phyloP scores from a whole-genome alignment of 2,113 vertebrate species.

The Zosterops borbonicus region DNA sequence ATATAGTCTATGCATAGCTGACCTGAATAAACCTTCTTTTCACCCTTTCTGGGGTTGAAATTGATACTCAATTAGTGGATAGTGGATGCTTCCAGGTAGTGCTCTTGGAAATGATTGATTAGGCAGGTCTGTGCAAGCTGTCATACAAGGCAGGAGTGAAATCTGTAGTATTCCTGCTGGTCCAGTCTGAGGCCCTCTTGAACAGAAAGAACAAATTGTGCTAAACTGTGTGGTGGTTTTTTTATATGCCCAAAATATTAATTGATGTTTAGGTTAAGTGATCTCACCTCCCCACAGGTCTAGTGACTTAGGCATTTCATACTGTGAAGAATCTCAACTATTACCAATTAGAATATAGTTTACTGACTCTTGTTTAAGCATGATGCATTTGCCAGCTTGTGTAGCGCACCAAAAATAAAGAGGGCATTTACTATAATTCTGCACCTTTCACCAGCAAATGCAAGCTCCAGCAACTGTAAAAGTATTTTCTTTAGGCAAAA shows the following conservation, averaged over 20 bases:
- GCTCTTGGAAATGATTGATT: not conserved
- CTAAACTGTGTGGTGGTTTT: not conserved
- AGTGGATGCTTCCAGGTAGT: not conserved
- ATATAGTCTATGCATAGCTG: not conserved
- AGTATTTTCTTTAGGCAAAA: not conserved
- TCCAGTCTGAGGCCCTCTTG: not conserved
- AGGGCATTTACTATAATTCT: not conserved
- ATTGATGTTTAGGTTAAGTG: not conserved
- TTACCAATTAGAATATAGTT: not conserved
- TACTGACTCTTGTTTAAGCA: not conserved
- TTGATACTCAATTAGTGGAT: not conserved
- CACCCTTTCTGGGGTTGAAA: not conserved
- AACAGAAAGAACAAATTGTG: not conserved
- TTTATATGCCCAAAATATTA: not conserved
- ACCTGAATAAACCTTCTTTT: not conserved
- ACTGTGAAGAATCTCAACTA: not conserved
- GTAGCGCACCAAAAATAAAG: not conserved
- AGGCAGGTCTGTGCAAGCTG: not conserved
- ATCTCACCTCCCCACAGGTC: not conserved
- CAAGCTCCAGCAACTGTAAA: not conserved
- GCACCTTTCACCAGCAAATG: not conserved
- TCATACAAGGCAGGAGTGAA: not conserved
- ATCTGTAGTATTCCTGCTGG: not conserved
- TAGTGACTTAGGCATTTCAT: not conserved
- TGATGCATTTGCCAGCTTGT: not conserved